Conservation (phyloP, 2,888 invertebrate genomes). For the Stenodera caucasica region DNA sequence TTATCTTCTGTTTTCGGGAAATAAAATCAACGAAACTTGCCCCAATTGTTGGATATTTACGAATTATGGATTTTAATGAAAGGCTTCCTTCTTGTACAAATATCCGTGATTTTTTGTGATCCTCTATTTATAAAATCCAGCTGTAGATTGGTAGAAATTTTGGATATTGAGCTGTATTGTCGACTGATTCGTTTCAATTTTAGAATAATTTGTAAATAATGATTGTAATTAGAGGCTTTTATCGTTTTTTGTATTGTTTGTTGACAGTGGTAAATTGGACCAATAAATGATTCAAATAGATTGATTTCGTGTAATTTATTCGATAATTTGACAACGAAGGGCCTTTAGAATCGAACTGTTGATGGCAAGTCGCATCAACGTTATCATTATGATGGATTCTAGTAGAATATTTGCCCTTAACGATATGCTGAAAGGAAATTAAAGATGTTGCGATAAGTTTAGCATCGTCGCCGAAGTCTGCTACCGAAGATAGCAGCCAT, state of each 20-base stretch:
- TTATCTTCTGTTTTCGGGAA: background rate
- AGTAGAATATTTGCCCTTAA: conserved; percentile 53
- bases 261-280: conserved; percentile 45
- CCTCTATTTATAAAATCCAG: no score
- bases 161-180: conserved; percentile 24
- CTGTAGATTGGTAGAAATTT: conserved; percentile 15
- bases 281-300: conserved; percentile 29
- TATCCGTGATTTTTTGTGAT: background rate
- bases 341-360: conserved; percentile 33
- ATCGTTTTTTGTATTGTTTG: conserved; percentile 34
- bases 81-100: conserved; percentile 27
- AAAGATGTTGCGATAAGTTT: conserved; percentile 54
- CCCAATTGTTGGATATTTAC: background rate
- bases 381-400: conserved; percentile 55
- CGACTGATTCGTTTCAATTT: conserved; percentile 27
- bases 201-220: conserved; percentile 29
- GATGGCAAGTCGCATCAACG: conserved; percentile 52
- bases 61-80: conserved; percentile 3
- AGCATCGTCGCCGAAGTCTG: conserved; percentile 40
- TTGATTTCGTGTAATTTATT: background rate
- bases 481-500: conserved; percentile 37
- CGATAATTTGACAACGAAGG: background rate
- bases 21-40: conserved; percentile 5
- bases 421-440: conserved; percentile 57
- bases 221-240: conserved; percentile 29